Base-by-base conservation (phyloP, 2,113 vertebrate genomes). In the Solea solea region DNA sequence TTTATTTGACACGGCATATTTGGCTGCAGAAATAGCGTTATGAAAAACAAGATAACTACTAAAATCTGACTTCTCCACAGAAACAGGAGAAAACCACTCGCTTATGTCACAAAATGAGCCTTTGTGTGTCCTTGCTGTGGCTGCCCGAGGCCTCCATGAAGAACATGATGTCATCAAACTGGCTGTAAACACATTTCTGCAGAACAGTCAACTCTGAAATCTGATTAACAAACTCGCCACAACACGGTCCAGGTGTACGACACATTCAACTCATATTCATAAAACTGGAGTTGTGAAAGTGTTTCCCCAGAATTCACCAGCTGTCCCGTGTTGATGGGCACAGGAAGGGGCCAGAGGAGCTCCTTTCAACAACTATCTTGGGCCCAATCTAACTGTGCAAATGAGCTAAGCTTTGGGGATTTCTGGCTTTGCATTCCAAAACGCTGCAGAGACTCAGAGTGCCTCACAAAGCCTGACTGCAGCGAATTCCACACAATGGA, bases 401-500 rank as follows among this genome's bases (percentile, higher is more conserved):
- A 92, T 91, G 81, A 93, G 86, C 86, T 87, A 90, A 91, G 92
- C 93, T 92, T 84, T 84, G 83, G 84, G 92, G 88, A 93, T 93
- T 94, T 92, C 88, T 85, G 91, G 91, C 90, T 92, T 89, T 90
- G 84, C 92, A 94, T 95, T 94, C 92, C 93, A 93, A 88, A 88
- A 90, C 83, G 87, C 88, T 83, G 80, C 86, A 86, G 80, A 92
- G 90, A 88, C 88, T 41, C 21, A 21, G 87, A 90, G 81, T 13
- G 77, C 84, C 88, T 80, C 77, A 90, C 90, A 92, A 93, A 91
- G 84, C 85, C 90, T 90, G 87, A 93, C 92, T 85, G 89, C 91
- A 94, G 93, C 92, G 91, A 91, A 94, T 94, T 93, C 90, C 93
- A 91, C 83, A 93, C 91, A 91, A 86, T 88, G 78, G 79, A 75